Base-by-base conservation (phyloP, 2,888 invertebrate genomes). In the Trypoxylon attenuatum region DNA sequence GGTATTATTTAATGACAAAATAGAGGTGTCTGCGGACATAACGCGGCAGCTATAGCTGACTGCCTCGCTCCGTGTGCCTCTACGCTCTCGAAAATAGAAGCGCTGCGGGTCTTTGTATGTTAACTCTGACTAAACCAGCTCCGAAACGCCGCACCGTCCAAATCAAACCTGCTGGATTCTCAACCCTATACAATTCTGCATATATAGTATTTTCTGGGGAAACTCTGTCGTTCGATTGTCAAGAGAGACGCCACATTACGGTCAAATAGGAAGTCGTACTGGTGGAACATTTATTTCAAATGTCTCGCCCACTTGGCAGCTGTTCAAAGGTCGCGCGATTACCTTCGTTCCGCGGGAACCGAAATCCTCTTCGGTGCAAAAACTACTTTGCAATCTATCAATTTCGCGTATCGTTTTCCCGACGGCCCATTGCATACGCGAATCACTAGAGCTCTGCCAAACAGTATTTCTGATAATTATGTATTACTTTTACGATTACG, bases 281-380 rank as follows among this genome's bases (percentile, higher is more conserved):
- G n/a, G n/a, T n/a, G n/a, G n/a, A 43, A 64, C 65, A 54, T 71
- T 73, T 71, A 73, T 73, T 66, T 70, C 25, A 66, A 76, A 70
- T 73, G 47, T 46, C 43, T 59, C 63, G 66, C 41, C 68, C 57
- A 58, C 59, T 76, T 76, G 75, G 75, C 75, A 59, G 57, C 51
- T 29, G 47, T 66, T 61, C 75, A 73, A 76, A 66, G 71, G 69
- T 76, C 73, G 69, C 47, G 42, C 22, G 16, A 38, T 46, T 21
- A 8, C 23, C 56, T 23, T 10, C 43, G 13, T 21, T 6, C 3
- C 8, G 22, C 51, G 33, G 33, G 38, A 38, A n/a, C 33, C 33
- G 33, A 13, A 10, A 33, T 33, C 33, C 8, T 13, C 10, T 8
- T 33, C 13, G 33, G 8, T n/a, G n/a, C n/a, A n/a, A n/a, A n/a